Evolutionary conservation across 1,140 invertebrate species (phyloP), one percentile per base, ranked within the genome.

Genomic region (Mya arenaria): DNA sequence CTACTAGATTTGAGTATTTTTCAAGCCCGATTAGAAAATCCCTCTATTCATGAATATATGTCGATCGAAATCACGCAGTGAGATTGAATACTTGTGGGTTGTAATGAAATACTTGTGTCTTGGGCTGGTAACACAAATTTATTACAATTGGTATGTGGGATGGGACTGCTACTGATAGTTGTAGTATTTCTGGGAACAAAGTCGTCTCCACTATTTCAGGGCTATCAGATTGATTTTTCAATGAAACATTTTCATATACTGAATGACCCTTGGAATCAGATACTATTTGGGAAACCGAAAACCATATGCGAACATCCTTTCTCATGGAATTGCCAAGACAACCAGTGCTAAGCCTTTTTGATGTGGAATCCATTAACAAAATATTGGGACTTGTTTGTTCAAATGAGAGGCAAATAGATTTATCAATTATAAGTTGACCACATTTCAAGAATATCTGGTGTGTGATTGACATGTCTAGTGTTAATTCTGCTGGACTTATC

Each of bases 171-270:
- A 63, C 41, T 32, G 23, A 28, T n/a, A 71, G 34, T 19, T 79
- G 17, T 28, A 83, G 56, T 28, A 69, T 19, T 10, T 39, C 15
- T 60, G 63, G 56, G 39, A 69, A 69, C 68, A 74, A 39, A 39
- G 63, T 19, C 74, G 30, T 52, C 79, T 39, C 25, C 34, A 58
- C 75, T 68, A 85, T 19, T 32, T 36, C 39, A 82, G 84, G 32
- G 82, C 82, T 41, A 85, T 78, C 55, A 86, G 75, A 44, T 84
- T 86, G 1, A 85, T 62, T n/a, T 68, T 48, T 23, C 84, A 84
- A 62, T 80, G 60, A 30, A 58, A 68, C 34, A 58, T 41, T 55
- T 71, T 71, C 30, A 85, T 71, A 19, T 83, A 56, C 48, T 72
- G 30, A 4, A 85, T 19, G 25, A 82, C 71, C 36, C 60, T 73